Base-by-base conservation (phyloP, 2,113 vertebrate genomes). In the Trinectes maculatus region DNA sequence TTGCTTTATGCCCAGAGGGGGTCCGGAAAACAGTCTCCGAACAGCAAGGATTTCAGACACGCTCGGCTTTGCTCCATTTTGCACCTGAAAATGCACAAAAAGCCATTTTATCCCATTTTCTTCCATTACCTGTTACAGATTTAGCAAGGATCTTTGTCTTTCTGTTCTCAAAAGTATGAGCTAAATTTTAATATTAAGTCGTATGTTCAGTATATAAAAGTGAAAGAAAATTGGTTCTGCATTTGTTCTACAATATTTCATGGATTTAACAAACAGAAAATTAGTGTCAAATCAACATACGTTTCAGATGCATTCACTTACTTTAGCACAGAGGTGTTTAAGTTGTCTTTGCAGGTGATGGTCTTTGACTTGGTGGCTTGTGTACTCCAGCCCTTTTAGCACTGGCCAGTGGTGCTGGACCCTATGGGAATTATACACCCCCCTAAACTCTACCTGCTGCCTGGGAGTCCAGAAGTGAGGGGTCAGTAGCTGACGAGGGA, bases 401-500 rank as follows among this genome's bases (percentile, higher is more conserved):
- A 97, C 82, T 0, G 55, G 76, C 1, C 44, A 5, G 58, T 96
- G 91, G 0, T 82, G 85, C 10, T 1, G 75, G 1, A 80, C 83
- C 43, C 96, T 91, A 36, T 77, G 36, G n/a, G 66, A 18, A 8
- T 96, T 93, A 25, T 98, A 94, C 13, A 87, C 16, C 0, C 80
- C 80, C 75, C 91, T 89, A 83, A 97, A 99, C 44, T 96, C 94
- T 0, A 71, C n/a, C 63, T 91, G 91, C 91, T 98, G 96, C 8
- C 68, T 63, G 0, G 93, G 88, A 1, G 93, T 97, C 97, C 97
- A 98, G 89, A 99, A 99, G 72, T 98, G 80, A 2, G 88, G 93
- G 67, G 96, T 91, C 47, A 98, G 91, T 59, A 98, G 76, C 91
- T 98, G 97, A 5, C 96, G 92, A 0, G 97, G 97, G 83, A 95